phyloP scores from a whole-genome alignment of 2,888 invertebrate genomes.

The Diaperis boleti region DNA sequence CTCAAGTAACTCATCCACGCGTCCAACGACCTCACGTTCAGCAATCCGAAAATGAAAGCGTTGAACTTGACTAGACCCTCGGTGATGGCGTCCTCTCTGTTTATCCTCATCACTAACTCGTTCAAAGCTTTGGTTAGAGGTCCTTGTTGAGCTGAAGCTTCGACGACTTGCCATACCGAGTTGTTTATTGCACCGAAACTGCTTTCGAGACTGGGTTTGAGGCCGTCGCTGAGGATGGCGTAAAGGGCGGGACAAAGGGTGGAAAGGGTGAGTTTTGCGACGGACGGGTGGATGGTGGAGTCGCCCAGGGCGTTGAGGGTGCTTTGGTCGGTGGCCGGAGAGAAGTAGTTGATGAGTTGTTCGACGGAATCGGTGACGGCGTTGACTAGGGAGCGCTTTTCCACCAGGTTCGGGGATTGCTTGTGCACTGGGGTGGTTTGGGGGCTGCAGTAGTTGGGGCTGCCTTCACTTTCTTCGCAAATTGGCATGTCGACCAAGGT shows the following conservation, averaged over 20 bases:
- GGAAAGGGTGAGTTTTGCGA: conserved; percentile 80
- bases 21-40: conserved; percentile 89
- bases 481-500: conserved; percentile 75
- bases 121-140: conserved; percentile 86
- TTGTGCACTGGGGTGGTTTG: conserved; percentile 59
- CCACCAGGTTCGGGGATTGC: conserved; percentile 67
- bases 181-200: conserved; percentile 89
- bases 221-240: conserved; percentile 85
- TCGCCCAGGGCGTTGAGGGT: conserved; percentile 73
- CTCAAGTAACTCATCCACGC: conserved; percentile 91
- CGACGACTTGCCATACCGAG: conserved; percentile 91
- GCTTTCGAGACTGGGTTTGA: conserved; percentile 84
- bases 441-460: conserved; percentile 72
- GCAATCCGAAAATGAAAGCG: conserved; percentile 87
- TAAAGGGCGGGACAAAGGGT: conserved; percentile 87
- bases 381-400: conserved; percentile 78
- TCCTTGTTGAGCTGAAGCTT: conserved; percentile 88
- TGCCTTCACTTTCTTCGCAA: conserved; percentile 74
- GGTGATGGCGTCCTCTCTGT: conserved; percentile 84
- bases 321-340: conserved; percentile 74
- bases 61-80: conserved; percentile 90
- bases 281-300: conserved; percentile 73
- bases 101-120: conserved; percentile 85
- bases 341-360: conserved; percentile 79
- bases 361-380: conserved; percentile 82